Conservation (phyloP, 2,888 invertebrate species). For the Aricia artaxerxes region DNA sequence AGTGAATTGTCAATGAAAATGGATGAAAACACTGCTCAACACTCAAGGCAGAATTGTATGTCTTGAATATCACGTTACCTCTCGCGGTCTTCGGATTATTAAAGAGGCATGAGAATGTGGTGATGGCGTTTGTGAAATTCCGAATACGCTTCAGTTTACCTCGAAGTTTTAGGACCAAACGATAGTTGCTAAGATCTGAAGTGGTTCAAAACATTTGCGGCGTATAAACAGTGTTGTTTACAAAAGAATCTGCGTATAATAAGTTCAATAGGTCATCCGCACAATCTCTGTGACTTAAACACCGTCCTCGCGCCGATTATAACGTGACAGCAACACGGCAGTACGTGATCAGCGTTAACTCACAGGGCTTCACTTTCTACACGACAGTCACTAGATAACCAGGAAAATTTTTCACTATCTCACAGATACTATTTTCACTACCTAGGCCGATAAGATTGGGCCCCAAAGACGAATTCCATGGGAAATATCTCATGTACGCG, state of each 20-base stretch:
- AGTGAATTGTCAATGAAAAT: neutral
- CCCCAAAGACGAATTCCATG: neutral
- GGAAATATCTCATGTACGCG: neutral
- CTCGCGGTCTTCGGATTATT: neutral
- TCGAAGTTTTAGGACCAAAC: too few relatives aligned
- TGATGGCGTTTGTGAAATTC: too few relatives aligned
- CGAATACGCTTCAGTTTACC: too few relatives aligned
- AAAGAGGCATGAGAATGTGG: too few relatives aligned
- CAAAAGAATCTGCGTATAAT: neutral
- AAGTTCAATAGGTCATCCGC: neutral
- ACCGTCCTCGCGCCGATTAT: neutral
- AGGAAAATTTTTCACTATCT: neutral
- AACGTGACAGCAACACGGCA: neutral
- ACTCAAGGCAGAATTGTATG: too few relatives aligned
- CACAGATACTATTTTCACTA: neutral
- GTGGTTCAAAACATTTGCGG: neutral
- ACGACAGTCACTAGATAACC: neutral
- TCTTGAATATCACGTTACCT: neutral
- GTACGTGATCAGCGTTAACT: conserved; percentile 3
- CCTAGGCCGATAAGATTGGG: neutral
- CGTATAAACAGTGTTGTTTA: neutral
- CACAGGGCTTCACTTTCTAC: neutral
- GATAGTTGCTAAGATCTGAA: too few relatives aligned
- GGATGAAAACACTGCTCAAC: too few relatives aligned
- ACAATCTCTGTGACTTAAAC: conserved; percentile 3